These are phyloP conservation scores for Galaxias olidus DNA, from an alignment of 2,797 vertebrate species.

Conservation along the genomic window DNA sequence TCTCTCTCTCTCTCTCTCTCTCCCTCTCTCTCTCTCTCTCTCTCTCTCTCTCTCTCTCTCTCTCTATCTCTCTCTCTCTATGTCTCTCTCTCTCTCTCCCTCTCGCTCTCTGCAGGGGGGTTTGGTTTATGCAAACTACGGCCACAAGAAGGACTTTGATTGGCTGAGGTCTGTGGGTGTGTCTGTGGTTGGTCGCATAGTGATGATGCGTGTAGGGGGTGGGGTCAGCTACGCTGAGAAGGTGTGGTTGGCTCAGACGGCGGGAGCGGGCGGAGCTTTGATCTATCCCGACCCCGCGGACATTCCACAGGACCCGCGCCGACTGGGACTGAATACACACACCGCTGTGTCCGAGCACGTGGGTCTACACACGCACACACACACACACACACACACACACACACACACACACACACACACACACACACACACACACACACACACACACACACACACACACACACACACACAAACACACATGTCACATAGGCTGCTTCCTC, in stretches of 20 bases:
- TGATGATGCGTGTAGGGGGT: conserved; percentile 77
- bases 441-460: no score
- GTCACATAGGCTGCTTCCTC: background rate
- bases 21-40: no score
- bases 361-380: conserved; percentile 6
- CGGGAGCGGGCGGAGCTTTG: conserved; percentile 71
- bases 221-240: conserved; percentile 81
- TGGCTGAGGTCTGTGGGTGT: conserved; percentile 57
- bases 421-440: no score
- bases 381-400: background rate
- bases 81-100: no score
- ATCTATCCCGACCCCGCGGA: conserved; percentile 82
- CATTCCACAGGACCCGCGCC: conserved; percentile 71
- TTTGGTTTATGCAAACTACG: conserved; percentile 81
- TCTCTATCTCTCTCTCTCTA: no score
- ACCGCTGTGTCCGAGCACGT: conserved; percentile 75
- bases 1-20: no score
- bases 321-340: conserved; percentile 66
- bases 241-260: conserved; percentile 75
- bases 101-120: conserved; percentile 65
- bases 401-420: no score
- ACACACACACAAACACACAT: background rate
- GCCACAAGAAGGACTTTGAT: conserved; percentile 74
- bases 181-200: conserved; percentile 61
- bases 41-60: no score